Evolutionary conservation across 1,140 invertebrate species (phyloP).

Genomic region (Drosophila tsacasi): DNA sequence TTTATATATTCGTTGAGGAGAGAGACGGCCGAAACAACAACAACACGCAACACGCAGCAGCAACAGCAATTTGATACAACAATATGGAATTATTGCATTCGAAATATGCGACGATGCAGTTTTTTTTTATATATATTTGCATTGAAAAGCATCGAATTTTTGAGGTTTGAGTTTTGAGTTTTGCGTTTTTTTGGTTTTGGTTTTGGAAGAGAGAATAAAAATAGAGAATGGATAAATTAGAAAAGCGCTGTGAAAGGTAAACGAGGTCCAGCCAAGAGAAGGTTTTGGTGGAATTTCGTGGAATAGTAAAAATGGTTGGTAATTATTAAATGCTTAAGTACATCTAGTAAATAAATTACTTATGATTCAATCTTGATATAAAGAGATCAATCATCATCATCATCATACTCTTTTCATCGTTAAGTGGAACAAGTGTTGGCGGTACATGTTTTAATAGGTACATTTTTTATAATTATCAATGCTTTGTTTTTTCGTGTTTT

Average conservation of each 20-base stretch:
- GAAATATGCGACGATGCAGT: conserved; percentile 65
- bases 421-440: conserved; percentile 76
- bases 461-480: conserved; percentile 44
- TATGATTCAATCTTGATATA: conserved; percentile 51
- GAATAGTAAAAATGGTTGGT: conserved; percentile 47
- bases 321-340: conserved; percentile 72
- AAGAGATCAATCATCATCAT: conserved; percentile 44
- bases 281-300: conserved; percentile 35
- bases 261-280: conserved; percentile 48
- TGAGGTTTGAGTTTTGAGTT: conserved; percentile 51
- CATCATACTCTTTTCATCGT: conserved; percentile 79
- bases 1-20: conserved; percentile 30
- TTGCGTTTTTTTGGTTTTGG: conserved; percentile 69
- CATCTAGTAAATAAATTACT: conserved; percentile 66
- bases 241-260: conserved; percentile 62
- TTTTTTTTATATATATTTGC: conserved; percentile 44
- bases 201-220: conserved; percentile 84
- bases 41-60: conserved; percentile 33
- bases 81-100: conserved; percentile 64
- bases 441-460: conserved; percentile 62
- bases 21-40: conserved; percentile 33
- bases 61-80: conserved; percentile 43
- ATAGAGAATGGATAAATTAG: conserved; percentile 81
- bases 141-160: conserved; percentile 75
- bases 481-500: conserved; percentile 14